Base-by-base conservation (phyloP, 2,113 vertebrate species). In the Chloebia gouldiae region DNA sequence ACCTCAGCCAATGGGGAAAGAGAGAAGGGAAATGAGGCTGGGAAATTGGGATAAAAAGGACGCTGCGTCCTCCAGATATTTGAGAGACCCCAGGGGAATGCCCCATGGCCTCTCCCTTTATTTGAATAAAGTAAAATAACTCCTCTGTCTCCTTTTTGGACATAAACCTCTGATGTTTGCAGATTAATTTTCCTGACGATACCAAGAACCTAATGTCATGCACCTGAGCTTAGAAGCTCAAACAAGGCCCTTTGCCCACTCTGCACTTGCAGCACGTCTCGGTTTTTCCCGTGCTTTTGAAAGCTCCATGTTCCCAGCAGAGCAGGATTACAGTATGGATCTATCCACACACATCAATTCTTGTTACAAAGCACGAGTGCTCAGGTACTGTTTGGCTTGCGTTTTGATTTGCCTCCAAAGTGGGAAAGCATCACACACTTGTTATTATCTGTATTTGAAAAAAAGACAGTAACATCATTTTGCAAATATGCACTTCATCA, bases 201-300 rank as follows among this genome's bases (percentile, higher is more conserved):
- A 1, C 24, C 33, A 21, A 51, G n/a, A 57, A 27, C 59, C 18
- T 8, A 15, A 56, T 0, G 0, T 10, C 25, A 4, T 2, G 22
- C 82, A 40, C 15, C 73, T 7, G 44, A 85, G 63, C 39, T 66
- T 11, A 10, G 53, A 51, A 59, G 71, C 49, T 72, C 77, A 47
- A 72, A 64, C 2, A 27, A 93, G 15, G 24, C 57, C 75, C 49
- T 63, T 9, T 40, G 60, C 50, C 56, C 2, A 1, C 54, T 66
- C 60, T 45, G 53, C 81, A 23, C 23, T 40, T 30, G 17, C 31
- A 35, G 75, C 47, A 57, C 15, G 10, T 35, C 24, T 50, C 21
- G 27, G 35, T 30, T 35, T 68, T 24, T 9, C 35, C 45, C n/a
- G 75, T 0, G 1, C 45, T 39, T 64, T 27, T 15, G 24, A 28